Conservation (phyloP, 2,797 vertebrate species). For the Cottoperca gobio region DNA sequence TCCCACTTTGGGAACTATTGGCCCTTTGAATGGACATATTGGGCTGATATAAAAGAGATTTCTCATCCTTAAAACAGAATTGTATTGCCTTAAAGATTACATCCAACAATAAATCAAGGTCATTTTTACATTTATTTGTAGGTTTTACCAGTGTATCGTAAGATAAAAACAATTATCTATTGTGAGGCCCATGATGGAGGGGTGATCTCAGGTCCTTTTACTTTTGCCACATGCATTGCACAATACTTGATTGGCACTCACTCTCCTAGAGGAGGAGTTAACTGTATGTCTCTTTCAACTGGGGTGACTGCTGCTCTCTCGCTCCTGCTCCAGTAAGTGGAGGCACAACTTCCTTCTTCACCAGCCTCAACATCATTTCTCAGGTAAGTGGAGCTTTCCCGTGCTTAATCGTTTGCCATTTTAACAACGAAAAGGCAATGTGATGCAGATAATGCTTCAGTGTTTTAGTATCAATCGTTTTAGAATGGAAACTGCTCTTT, state of each 20-base stretch:
- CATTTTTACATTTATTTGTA: not conserved
- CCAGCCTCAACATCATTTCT: constrained; percentile 77
- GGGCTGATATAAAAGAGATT: not conserved
- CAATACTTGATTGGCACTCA: constrained; percentile 74
- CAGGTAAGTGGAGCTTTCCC: constrained; percentile 68
- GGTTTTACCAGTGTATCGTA: not conserved
- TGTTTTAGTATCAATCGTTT: not conserved
- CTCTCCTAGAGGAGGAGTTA: constrained; percentile 84
- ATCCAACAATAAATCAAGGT: not conserved
- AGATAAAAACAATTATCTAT: constrained; percentile 36
- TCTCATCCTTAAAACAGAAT: not conserved
- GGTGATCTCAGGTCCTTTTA: constrained; percentile 32
- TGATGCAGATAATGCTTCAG: not conserved
- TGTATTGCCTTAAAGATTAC: not conserved
- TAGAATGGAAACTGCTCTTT: not conserved
- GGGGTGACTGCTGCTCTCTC: constrained; percentile 72
- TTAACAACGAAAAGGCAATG: not conserved
- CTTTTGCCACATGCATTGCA: constrained; percentile 66
- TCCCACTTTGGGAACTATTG: not conserved
- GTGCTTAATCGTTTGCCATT: not conserved
- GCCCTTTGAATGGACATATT: not conserved
- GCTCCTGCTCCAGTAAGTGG: constrained; percentile 83
- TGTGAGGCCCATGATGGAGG: constrained; percentile 37
- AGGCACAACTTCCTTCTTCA: constrained; percentile 80
- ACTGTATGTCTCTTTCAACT: constrained; percentile 64